A percentile compares a stretch with the other conserved stretches of the same genome.
phyloP scores from a whole-genome alignment of 2,888 invertebrate genomes.

The Psylliodes chrysocephalus region DNA sequence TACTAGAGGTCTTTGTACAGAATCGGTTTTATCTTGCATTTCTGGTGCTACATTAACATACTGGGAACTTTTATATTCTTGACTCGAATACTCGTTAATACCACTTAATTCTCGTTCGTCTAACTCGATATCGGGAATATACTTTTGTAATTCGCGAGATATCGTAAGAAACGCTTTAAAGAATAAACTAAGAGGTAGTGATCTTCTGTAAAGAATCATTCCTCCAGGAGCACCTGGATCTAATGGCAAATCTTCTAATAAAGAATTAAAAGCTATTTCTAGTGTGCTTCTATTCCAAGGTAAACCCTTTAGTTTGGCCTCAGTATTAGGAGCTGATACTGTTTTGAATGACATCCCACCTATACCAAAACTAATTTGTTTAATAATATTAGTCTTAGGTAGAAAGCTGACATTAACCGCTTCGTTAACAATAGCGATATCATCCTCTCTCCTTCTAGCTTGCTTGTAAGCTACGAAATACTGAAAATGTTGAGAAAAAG shows the following conservation, averaged over 20 bases:
- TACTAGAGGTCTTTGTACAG: conserved; percentile 82
- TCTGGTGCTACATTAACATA: conserved; percentile 71
- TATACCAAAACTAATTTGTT: conserved; percentile 77
- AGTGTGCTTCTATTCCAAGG: conserved; percentile 57
- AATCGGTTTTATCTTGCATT: conserved; percentile 69
- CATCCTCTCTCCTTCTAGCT: conserved; percentile 90
- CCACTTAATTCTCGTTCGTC: conserved; percentile 67
- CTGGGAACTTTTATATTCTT: conserved; percentile 76
- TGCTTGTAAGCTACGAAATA: conserved; percentile 90
- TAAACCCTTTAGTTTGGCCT: conserved; percentile 62
- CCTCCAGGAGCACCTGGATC: conserved; percentile 77
- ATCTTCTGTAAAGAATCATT: conserved; percentile 72
- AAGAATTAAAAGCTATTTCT: conserved; percentile 69
- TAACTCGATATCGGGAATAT: conserved; percentile 73
- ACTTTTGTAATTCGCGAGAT: conserved; percentile 63
- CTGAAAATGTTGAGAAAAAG: conserved; percentile 75
- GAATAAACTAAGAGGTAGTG: conserved; percentile 77
- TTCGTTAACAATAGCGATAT: conserved; percentile 94
- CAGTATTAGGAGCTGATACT: conserved; percentile 75
- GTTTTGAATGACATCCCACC: conserved; percentile 95
- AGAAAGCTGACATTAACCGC: conserved; percentile 79
- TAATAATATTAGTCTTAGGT: conserved; percentile 69
- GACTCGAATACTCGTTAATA: conserved; percentile 69
- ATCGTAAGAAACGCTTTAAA: conserved; percentile 76
- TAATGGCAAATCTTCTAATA: conserved; percentile 81